Evolutionary conservation across 2,797 vertebrate species (phyloP), one percentile per base, ranked within the genome.

Genomic region (Neosilurus hyrtlii): DNA sequence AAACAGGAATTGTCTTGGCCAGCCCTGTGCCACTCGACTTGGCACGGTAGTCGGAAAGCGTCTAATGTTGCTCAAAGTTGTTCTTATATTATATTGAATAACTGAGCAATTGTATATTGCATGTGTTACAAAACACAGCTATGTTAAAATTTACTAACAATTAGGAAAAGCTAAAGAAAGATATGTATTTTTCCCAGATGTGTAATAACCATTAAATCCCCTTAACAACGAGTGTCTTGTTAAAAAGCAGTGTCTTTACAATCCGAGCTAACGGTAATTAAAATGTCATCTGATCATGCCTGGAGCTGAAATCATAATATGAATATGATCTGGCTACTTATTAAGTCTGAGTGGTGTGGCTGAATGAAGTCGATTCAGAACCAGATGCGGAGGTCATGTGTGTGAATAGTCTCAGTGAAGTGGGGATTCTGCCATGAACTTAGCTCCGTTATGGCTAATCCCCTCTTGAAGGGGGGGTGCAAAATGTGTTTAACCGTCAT

Each of bases 381-480:
- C 65, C 82, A 67, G 82, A 83, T 66, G 61, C 82, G 83, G 71
- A 80, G 86, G 82, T 86, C 87, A 83, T 84, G 71, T 74, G 67
- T 89, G 80, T 79, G 80, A 87, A 81, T 83, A 62, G 77, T 61
- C 65, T 71, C 51, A 61, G 81, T 65, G 62, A 73, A 71, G 51
- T 51, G 57, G 73, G 74, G 79, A 65, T 59, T 82, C 61, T 72
- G n/a, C 9, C 18, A 59, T 65, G 77, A 59, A 54, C 82, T 78
- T 61, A 61, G 73, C 56, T 61, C 56, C 22, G 22, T 63, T 49
- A 51, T 51, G 16, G 30, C 72, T 75, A 52, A 75, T 37, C 61
- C 61, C n/a, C 30, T 66, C 66, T 49, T 57, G 30, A 54, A 70
- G 62, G 49, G 61, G 72, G 49, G 61, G 35, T 4, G 30, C 72